phyloP scores from a whole-genome alignment of 2,797 vertebrate species.

The Babyrousa celebensis region DNA sequence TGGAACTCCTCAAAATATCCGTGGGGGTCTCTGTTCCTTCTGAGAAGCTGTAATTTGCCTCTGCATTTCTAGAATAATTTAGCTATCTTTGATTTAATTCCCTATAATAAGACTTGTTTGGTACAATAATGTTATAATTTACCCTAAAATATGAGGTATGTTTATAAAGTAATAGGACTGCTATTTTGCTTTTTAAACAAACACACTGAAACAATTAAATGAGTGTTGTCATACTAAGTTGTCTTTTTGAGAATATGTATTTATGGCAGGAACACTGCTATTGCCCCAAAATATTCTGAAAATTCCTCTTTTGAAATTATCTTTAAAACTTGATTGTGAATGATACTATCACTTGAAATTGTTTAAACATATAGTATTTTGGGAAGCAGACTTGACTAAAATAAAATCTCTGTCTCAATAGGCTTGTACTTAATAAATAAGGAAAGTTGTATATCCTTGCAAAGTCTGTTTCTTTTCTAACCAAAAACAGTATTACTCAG shows the following conservation, averaged over 20 bases:
- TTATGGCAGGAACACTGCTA: neutral
- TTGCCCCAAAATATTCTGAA: neutral
- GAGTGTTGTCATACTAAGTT: neutral
- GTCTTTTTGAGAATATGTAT: neutral
- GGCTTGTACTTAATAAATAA: slow-evolving; percentile 47
- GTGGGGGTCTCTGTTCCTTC: neutral
- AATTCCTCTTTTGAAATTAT: neutral
- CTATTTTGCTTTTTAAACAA: neutral
- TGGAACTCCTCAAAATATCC: neutral
- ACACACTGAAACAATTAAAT: neutral
- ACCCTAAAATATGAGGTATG: neutral
- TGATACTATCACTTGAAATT: neutral
- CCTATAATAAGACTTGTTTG: slow-evolving; percentile 20
- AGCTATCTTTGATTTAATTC: slow-evolving; percentile 16
- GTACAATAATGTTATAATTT: slow-evolving; percentile 60
- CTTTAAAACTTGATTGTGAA: neutral
- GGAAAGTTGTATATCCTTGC: neutral
- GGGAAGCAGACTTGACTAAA: neutral
- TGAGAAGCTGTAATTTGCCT: slow-evolving; percentile 33
- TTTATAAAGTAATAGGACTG: neutral
- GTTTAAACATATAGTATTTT: neutral
- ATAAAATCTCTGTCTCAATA: slow-evolving; percentile 20
- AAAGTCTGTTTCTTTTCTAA: neutral
- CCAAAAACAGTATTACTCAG: neutral
- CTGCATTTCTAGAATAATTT: slow-evolving; percentile 54